These are phyloP conservation scores for Zophobas atratus DNA, from an alignment of 1,140 invertebrate genomes.

Conservation along the genomic window DNA sequence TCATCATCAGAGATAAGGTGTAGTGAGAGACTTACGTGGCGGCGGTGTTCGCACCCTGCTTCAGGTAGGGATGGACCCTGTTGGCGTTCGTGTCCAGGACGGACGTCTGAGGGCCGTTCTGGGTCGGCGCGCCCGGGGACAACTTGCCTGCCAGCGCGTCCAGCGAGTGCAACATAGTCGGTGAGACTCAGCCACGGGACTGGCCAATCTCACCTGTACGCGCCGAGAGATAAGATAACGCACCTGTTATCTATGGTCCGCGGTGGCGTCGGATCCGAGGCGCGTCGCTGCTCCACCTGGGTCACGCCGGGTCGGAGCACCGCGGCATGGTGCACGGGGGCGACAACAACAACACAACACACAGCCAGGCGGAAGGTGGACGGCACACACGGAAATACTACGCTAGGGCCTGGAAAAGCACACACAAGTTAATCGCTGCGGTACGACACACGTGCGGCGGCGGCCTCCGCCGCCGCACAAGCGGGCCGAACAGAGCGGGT, in stretches of 20 bases:
- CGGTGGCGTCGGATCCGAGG: conserved; percentile 31
- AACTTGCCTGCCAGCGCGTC: conserved; percentile 86
- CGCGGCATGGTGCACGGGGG: conserved; percentile 16
- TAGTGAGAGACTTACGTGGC: conserved; percentile 44
- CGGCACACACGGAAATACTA: conserved; percentile 39
- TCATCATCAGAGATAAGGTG: conserved; percentile 16
- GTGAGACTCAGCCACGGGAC: conserved; percentile 57
- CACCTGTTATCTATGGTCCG: conserved; percentile 43
- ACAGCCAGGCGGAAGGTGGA: conserved; percentile 44
- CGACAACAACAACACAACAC: conserved; percentile 8
- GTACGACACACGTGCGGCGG: conserved; percentile 51
- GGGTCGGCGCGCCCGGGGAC: conserved; percentile 74
- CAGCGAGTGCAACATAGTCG: conserved; percentile 81
- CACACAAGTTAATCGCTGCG: conserved; percentile 50
- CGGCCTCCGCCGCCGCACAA: conserved; percentile 42
- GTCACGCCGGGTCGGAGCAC: conserved; percentile 24
- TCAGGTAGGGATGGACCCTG: conserved; percentile 73
- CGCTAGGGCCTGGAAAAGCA: conserved; percentile 53
- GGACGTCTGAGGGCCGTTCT: conserved; percentile 60
- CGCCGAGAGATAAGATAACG: conserved; percentile 59
- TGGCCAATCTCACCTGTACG: conserved; percentile 60
- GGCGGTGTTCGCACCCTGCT: conserved; percentile 65
- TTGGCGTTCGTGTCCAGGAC: conserved; percentile 74
- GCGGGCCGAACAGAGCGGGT: conserved; percentile 59
- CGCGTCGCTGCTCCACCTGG: conserved; percentile 37